phyloP scores from a whole-genome alignment of 2,113 vertebrate genomes.

The Nyctereutes procyonoides region DNA sequence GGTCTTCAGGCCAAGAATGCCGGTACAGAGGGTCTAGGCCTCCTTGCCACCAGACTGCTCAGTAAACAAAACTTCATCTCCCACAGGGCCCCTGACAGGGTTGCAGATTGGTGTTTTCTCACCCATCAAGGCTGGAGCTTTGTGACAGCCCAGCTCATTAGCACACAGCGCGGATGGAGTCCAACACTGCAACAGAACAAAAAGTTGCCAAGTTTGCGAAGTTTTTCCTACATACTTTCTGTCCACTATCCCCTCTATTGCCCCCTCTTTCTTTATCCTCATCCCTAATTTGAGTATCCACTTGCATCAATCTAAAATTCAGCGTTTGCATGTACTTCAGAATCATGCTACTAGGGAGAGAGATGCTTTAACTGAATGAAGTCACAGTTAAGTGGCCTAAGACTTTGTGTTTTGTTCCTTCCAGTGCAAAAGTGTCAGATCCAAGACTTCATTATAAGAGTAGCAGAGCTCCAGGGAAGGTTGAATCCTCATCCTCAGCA shows the following conservation, averaged over 20 bases:
- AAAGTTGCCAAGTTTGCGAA: constrained; percentile 10
- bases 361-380: neutral
- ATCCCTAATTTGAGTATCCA: neutral
- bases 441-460: neutral
- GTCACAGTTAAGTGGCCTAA: neutral
- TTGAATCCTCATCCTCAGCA: neutral
- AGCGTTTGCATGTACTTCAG: neutral
- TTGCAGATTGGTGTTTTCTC: constrained; percentile 66
- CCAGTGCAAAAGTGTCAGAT: neutral
- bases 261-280: neutral
- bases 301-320: neutral
- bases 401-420: constrained; percentile 20
- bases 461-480: neutral
- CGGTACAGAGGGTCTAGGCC: neutral
- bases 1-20: constrained; percentile 20
- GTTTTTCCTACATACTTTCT: constrained; percentile 15
- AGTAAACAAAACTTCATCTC: constrained; percentile 47
- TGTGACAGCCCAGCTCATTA: neutral
- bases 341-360: neutral
- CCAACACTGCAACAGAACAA: neutral
- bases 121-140: constrained; percentile 32
- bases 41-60: neutral
- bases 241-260: neutral
- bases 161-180: neutral
- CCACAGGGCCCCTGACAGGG: constrained; percentile 40